These are phyloP conservation scores for Microctonus hyperodae DNA, from an alignment of 2,888 invertebrate species.

Conservation along the genomic window DNA sequence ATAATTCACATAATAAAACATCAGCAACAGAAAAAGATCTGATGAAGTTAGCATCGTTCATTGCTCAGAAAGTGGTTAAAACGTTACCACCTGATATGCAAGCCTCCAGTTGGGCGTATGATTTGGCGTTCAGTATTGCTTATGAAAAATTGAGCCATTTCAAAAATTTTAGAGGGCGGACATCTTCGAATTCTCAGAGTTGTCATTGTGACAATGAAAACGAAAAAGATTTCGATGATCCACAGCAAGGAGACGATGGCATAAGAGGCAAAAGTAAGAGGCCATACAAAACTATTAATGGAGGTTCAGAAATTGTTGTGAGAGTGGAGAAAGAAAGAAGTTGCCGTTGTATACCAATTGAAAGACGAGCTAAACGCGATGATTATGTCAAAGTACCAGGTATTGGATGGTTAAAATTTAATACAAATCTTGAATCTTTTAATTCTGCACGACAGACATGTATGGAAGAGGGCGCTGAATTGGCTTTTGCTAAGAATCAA, in stretches of 20 bases:
- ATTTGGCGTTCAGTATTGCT: constrained; percentile 8
- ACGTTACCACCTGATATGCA: constrained; percentile 8
- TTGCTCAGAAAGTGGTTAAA: neutral
- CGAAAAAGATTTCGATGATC: neutral
- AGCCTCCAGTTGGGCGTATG: neutral
- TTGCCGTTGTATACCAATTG: neutral
- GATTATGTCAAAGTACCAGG: constrained; percentile 12
- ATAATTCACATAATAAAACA: neutral
- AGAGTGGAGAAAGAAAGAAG: neutral
- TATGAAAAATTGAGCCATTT: constrained; percentile 10
- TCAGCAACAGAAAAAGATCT: neutral
- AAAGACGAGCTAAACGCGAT: neutral
- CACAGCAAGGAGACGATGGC: neutral
- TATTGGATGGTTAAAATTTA: constrained; percentile 25
- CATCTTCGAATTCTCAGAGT: neutral
- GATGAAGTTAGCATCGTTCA: neutral
- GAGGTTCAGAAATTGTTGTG: neutral
- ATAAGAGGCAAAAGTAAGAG: neutral
- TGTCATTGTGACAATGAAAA: constrained; percentile 13
- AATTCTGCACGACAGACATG: constrained; percentile 25
- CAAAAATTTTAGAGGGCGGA: neutral
- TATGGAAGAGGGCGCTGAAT: constrained; percentile 21
- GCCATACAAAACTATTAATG: neutral
- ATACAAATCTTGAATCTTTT: constrained; percentile 3
- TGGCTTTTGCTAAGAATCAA: constrained; percentile 17